Conservation (phyloP, 2,113 vertebrate genomes). For the Synchiropus splendidus region DNA sequence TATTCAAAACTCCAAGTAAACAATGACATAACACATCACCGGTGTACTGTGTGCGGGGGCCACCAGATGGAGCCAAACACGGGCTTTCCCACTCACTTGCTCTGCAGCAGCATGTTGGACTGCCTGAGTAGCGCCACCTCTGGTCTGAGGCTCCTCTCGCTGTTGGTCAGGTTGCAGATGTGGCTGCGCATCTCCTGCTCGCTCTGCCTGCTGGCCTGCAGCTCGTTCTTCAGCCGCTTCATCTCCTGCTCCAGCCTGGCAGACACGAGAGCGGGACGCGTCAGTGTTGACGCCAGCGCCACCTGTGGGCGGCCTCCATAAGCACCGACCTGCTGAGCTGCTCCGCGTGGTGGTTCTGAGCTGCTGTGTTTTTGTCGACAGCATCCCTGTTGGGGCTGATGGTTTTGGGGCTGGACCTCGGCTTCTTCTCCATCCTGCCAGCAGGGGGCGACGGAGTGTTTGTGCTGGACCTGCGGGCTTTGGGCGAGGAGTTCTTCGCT, state of each 20-base stretch:
- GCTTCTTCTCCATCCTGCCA: constrained; percentile 64
- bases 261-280: not conserved
- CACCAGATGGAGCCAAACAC: too few relatives aligned
- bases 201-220: constrained; percentile 66
- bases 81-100: constrained; percentile 68
- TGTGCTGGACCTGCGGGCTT: constrained; percentile 43
- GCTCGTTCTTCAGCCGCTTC: constrained; percentile 62
- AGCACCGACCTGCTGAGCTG: constrained; percentile 58
- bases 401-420: constrained; percentile 55
- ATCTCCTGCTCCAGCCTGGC: constrained; percentile 68
- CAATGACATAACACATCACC: too few relatives aligned
- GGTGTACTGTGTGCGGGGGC: too few relatives aligned
- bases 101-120: constrained; percentile 71
- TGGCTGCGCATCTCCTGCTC: constrained; percentile 73
- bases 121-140: constrained; percentile 70
- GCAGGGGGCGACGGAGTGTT: constrained; percentile 47
- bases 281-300: not conserved
- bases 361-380: constrained; percentile 37
- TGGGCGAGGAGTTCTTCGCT: constrained; percentile 62
- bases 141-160: constrained; percentile 70
- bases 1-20: too few relatives aligned
- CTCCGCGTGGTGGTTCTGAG: constrained; percentile 57
- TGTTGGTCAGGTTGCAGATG: constrained; percentile 71
- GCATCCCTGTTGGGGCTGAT: constrained; percentile 51
- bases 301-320: not conserved